Conservation (phyloP, 2,888 invertebrate species). For the Clepsis dumicolana region DNA sequence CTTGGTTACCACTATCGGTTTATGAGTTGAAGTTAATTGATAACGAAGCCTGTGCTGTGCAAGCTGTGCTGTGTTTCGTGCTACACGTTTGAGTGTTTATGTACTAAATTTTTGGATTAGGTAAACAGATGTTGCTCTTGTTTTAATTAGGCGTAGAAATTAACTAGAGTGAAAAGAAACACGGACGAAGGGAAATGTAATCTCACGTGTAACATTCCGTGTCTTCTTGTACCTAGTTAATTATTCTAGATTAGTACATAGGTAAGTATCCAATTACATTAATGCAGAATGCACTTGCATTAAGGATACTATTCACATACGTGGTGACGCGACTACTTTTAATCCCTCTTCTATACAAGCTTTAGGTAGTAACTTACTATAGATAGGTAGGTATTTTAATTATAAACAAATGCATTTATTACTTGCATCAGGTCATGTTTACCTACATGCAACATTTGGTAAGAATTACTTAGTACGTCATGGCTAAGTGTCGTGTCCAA, state of each 20-base stretch:
- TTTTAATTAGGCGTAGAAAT: background rate
- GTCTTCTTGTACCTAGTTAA: background rate
- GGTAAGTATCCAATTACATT: too few relatives aligned
- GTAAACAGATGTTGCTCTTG: background rate
- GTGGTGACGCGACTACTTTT: background rate
- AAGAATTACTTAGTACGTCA: background rate
- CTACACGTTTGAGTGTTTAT: background rate
- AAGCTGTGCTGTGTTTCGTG: background rate
- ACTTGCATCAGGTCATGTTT: background rate
- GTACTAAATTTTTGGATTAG: background rate
- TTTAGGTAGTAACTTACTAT: too few relatives aligned
- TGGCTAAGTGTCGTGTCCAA: background rate
- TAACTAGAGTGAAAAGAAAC: too few relatives aligned
- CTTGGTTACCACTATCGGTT: constrained; percentile 3
- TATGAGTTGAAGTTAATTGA: background rate
- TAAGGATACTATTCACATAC: background rate
- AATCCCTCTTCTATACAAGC: background rate
- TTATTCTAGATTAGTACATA: background rate
- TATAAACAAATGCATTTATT: background rate
- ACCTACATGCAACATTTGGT: background rate
- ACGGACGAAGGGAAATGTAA: too few relatives aligned
- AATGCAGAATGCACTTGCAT: background rate
- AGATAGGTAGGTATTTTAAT: too few relatives aligned
- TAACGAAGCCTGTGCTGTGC: background rate
- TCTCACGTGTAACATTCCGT: background rate